A percentile compares a stretch with the other conserved stretches of the same genome.
These are phyloP conservation scores for Ladona fulva DNA, from an alignment of 1,140 invertebrate species.

Conservation along the genomic window DNA sequence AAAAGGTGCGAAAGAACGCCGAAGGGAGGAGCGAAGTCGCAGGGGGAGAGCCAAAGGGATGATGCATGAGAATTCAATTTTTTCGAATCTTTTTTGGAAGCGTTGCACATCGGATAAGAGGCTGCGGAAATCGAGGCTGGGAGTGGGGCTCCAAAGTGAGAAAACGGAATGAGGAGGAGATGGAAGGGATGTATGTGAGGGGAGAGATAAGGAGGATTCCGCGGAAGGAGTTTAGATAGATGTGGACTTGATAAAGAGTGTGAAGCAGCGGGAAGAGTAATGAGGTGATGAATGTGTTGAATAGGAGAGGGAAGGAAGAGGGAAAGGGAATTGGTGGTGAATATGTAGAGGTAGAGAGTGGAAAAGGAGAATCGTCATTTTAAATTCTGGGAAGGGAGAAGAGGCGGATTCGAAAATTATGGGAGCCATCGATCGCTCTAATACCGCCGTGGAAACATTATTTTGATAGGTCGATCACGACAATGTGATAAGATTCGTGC, in stretches of 20 bases:
- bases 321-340: no score
- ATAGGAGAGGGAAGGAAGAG: not conserved
- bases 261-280: not conserved
- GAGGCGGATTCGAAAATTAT: no score
- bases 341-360: no score
- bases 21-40: not conserved
- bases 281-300: not conserved
- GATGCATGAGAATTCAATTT: constrained; percentile 6
- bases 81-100: not conserved
- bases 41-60: not conserved
- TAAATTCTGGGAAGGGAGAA: no score
- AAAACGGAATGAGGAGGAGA: not conserved
- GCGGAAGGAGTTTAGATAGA: not conserved
- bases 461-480: no score
- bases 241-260: not conserved
- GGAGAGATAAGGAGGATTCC: not conserved
- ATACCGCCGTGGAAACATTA: no score
- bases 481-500: no score
- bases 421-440: no score
- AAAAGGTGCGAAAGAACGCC: not conserved
- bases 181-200: not conserved
- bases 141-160: not conserved
- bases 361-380: no score
- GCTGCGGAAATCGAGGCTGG: not conserved
- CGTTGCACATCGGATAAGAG: constrained; percentile 3